Evolutionary conservation across 2,888 invertebrate genomes (phyloP).

Genomic region (Pyrrhosoma nymphula): DNA sequence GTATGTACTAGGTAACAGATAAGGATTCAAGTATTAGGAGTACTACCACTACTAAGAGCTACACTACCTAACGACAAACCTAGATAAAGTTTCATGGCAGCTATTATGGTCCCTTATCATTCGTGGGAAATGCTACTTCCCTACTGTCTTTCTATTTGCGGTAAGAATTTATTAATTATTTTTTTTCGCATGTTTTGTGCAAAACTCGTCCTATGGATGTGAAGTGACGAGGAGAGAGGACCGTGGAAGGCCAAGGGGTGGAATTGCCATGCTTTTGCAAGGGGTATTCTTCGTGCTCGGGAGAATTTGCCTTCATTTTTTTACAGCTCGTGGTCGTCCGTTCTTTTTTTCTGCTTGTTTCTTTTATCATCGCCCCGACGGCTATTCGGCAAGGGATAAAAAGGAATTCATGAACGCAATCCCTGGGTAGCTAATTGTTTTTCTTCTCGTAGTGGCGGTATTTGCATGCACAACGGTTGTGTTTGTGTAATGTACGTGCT

Average conservation of each 20-base stretch:
- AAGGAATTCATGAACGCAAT: constrained; percentile 20
- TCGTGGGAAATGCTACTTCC: too few species aligned
- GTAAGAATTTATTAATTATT: background rate
- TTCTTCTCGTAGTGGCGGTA: background rate
- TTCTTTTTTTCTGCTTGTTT: constrained; percentile 13
- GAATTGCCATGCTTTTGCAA: background rate
- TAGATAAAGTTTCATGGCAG: too few species aligned
- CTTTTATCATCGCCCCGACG: constrained; percentile 24
- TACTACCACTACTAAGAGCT: too few species aligned
- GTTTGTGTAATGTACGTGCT: background rate
- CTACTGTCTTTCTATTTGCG: background rate
- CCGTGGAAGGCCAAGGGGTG: background rate
- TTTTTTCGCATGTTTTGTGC: background rate
- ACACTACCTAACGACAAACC: too few species aligned
- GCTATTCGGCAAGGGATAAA: background rate
- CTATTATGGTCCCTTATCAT: background rate
- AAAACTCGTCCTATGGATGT: background rate
- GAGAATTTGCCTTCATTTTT: background rate
- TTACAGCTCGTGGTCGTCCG: background rate
- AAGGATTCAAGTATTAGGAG: too few species aligned
- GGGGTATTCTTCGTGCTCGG: background rate
- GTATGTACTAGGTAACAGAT: too few species aligned
- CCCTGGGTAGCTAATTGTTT: background rate
- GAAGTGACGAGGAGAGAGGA: background rate
- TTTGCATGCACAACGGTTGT: background rate